These are phyloP conservation scores for Psittacara wagleri DNA, from an alignment of 2,113 vertebrate genomes.

Conservation along the genomic window DNA sequence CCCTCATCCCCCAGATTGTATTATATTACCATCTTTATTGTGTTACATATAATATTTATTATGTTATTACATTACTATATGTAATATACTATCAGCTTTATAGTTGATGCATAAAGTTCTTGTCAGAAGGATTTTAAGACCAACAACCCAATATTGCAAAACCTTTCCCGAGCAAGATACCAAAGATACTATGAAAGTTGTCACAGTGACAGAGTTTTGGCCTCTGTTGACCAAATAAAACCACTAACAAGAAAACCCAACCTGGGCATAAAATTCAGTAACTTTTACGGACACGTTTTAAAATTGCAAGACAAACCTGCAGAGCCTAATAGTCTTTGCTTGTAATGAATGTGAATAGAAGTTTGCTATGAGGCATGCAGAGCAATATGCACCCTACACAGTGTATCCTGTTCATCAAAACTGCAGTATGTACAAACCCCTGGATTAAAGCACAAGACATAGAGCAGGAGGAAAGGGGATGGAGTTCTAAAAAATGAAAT, in stretches of 20 bases:
- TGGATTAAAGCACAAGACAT: neutral
- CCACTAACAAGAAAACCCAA: neutral
- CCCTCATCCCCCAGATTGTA: neutral
- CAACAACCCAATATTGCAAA: neutral
- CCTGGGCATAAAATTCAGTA: neutral
- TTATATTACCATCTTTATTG: conserved; percentile 4
- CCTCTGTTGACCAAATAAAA: neutral
- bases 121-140: neutral
- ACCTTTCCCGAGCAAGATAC: neutral
- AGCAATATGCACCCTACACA: neutral
- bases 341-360: neutral
- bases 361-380: neutral
- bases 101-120: neutral
- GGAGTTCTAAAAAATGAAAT: neutral
- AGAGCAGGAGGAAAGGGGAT: neutral
- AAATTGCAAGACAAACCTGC: neutral
- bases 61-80: neutral
- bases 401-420: neutral
- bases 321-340: neutral
- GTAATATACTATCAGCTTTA: neutral
- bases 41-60: neutral
- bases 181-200: neutral
- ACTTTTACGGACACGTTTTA: neutral
- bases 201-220: neutral
- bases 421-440: neutral